phyloP scores from a whole-genome alignment of 2,888 invertebrate species.

The Orthosia gothica region DNA sequence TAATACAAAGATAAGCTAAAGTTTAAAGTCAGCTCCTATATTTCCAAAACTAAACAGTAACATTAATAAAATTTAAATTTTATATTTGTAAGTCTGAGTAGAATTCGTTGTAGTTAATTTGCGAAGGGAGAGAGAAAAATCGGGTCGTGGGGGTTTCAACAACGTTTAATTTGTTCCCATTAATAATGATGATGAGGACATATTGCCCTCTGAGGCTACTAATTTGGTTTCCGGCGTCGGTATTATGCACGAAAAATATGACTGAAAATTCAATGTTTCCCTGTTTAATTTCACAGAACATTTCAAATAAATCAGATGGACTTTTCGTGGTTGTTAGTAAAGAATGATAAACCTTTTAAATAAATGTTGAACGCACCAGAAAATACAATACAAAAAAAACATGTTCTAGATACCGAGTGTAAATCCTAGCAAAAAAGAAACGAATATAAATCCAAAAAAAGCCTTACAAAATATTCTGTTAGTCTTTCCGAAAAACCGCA shows the following conservation, averaged over 20 bases:
- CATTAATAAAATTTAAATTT: constrained; percentile 73
- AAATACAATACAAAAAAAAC: too few species aligned
- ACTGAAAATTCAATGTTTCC: constrained; percentile 19
- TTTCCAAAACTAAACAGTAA: constrained; percentile 46
- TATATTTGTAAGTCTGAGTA: constrained; percentile 81
- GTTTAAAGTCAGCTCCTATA: constrained; percentile 8
- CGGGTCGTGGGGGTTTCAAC: constrained; percentile 80
- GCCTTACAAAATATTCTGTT: neutral
- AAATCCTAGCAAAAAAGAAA: neutral
- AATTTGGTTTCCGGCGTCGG: constrained; percentile 63
- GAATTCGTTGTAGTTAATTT: constrained; percentile 88
- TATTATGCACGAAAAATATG: constrained; percentile 32
- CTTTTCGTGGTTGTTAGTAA: neutral
- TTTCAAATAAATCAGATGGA: constrained; percentile 1
- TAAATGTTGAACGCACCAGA: too few species aligned
- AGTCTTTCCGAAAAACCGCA: constrained; percentile 16
- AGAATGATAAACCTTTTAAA: neutral
- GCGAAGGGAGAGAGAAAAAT: constrained; percentile 86
- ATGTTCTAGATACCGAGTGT: neutral
- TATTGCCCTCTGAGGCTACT: constrained; percentile 75
- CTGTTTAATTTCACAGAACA: constrained; percentile 24
- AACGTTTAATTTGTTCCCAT: constrained; percentile 87
- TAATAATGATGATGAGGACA: constrained; percentile 87
- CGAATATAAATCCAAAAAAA: neutral
- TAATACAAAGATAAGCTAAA: neutral